Evolutionary conservation across 2,888 invertebrate species (phyloP).

Genomic region (Meiosimyza platycephala): DNA sequence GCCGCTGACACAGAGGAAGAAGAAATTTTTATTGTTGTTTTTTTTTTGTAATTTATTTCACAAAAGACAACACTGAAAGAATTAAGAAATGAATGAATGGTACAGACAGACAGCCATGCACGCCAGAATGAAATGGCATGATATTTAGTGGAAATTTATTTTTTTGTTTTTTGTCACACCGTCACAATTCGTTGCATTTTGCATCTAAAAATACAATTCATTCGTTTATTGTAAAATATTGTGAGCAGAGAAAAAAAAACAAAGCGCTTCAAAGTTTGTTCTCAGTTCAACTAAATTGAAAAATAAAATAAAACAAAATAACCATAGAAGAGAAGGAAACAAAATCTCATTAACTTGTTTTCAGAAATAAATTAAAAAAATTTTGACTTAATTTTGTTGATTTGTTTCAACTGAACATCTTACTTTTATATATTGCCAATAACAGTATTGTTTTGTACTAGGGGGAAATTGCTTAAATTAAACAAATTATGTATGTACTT

Average conservation of each 20-base stretch:
- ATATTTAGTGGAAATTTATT: neutral
- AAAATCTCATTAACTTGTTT: neutral
- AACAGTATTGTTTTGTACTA: neutral
- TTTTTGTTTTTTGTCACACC: slow-evolving; percentile 15
- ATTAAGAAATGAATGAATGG: too few species aligned
- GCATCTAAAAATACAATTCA: slow-evolving; percentile 13
- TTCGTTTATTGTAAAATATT: too few species aligned
- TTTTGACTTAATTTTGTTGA: neutral
- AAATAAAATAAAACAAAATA: neutral
- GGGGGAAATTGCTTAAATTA: neutral
- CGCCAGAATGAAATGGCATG: neutral
- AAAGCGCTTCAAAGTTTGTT: too few species aligned
- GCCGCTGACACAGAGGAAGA: neutral
- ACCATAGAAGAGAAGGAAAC: neutral
- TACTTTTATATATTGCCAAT: slow-evolving; percentile 5
- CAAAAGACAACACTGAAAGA: too few species aligned
- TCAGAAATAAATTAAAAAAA: slow-evolving; percentile 7
- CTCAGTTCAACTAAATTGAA: too few species aligned
- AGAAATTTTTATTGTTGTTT: too few species aligned
- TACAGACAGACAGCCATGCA: too few species aligned
- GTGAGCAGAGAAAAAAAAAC: too few species aligned
- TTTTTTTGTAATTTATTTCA: too few species aligned
- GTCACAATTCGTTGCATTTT: slow-evolving; percentile 32
- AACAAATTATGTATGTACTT: too few species aligned
- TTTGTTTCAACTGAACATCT: neutral